These are phyloP conservation scores for Agrypnia vestita DNA, from an alignment of 1,140 invertebrate genomes.

Conservation along the genomic window DNA sequence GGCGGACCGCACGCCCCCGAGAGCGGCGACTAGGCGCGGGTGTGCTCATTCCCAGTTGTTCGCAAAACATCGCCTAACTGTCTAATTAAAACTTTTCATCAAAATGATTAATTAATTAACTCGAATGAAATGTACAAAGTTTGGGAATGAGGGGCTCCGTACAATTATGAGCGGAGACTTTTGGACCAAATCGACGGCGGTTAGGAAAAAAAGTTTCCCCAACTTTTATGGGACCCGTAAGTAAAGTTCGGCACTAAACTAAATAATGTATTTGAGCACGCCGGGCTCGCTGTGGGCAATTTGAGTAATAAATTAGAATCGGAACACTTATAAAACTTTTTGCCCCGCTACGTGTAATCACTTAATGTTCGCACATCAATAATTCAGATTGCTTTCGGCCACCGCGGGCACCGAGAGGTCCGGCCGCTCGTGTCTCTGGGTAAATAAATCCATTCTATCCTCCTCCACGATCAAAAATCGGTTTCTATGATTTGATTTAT, in stretches of 20 bases:
- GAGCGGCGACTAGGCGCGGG: too few relatives aligned
- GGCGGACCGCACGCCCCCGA: too few relatives aligned
- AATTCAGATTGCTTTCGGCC: conserved; percentile 26
- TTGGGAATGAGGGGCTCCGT: conserved; percentile 1
- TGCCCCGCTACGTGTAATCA: conserved; percentile 22
- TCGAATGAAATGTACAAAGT: neutral
- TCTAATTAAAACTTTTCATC: too few relatives aligned
- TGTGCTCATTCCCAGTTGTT: too few relatives aligned
- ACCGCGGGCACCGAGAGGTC: too few relatives aligned
- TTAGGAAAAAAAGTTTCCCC: conserved; percentile 12
- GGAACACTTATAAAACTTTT: conserved; percentile 34
- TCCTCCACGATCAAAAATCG: neutral
- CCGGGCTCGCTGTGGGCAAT: conserved; percentile 1
- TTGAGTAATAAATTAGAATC: conserved; percentile 36
- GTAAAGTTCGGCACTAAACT: conserved; percentile 27
- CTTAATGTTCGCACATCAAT: conserved; percentile 40
- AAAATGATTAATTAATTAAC: conserved; percentile 10
- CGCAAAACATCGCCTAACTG: too few relatives aligned
- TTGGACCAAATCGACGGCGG: neutral
- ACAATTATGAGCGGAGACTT: conserved; percentile 7
- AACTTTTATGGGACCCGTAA: conserved; percentile 24
- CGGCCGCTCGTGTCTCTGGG: neutral
- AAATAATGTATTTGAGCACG: conserved; percentile 24
- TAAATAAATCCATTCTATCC: neutral
- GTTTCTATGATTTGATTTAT: neutral